phyloP scores from a whole-genome alignment of 2,888 invertebrate species.

The Acanthosoma haemorrhoidale region DNA sequence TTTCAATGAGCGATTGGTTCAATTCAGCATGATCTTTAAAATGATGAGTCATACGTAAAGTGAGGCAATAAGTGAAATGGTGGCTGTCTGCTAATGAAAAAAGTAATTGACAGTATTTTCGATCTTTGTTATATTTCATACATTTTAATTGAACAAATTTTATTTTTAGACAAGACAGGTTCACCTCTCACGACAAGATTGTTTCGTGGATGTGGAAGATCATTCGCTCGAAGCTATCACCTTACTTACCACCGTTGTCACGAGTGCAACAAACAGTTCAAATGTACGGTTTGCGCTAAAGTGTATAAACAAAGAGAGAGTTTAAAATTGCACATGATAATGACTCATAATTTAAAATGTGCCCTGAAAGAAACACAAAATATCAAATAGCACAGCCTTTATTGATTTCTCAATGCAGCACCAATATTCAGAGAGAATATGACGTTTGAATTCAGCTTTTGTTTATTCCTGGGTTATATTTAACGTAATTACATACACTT shows the following conservation, averaged over 20 bases:
- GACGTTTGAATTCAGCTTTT: too few relatives aligned
- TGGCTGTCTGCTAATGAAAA: too few relatives aligned
- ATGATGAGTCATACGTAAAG: too few relatives aligned
- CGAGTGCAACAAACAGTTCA: conserved; percentile 29
- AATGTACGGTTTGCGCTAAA: conserved; percentile 23
- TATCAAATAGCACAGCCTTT: too few relatives aligned
- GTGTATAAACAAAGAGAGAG: conserved; percentile 1
- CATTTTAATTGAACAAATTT: background rate
- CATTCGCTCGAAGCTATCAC: conserved; percentile 17
- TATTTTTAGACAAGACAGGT: background rate
- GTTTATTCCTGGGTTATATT: too few relatives aligned
- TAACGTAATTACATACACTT: too few relatives aligned
- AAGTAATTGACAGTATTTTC: background rate
- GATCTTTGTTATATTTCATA: background rate
- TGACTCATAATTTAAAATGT: conserved; percentile 1
- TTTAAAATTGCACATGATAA: conserved; percentile 25
- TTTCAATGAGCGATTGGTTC: too few relatives aligned
- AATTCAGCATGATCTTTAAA: too few relatives aligned
- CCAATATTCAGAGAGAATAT: too few relatives aligned
- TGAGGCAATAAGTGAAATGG: too few relatives aligned
- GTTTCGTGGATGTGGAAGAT: conserved; percentile 30
- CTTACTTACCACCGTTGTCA: conserved; percentile 24
- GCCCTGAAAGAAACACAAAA: too few relatives aligned
- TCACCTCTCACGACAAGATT: background rate
- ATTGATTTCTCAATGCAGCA: too few relatives aligned